Evolutionary conservation across 2,888 invertebrate species (phyloP), one percentile per base, ranked within the genome.

Genomic region (Pecten maximus): DNA sequence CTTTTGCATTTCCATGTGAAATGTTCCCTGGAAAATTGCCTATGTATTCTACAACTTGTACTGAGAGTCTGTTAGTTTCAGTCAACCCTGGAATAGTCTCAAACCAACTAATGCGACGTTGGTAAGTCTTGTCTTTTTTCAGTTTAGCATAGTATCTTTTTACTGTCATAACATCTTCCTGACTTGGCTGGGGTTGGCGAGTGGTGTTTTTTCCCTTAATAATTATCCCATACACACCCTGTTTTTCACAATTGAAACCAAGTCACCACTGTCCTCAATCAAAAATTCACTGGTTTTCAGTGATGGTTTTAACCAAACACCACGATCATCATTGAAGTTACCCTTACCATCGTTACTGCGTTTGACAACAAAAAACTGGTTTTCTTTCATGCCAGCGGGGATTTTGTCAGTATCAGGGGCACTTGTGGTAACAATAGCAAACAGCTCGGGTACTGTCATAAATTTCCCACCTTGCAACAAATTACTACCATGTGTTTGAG

Each of bases 81-180:
- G 39, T 48, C 16, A 88, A 48, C 39, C 89, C 88, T n/a, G 91
- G 89, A n/a, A 91, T 48, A 40, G 89, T 89, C 40, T 89, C n/a
- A 89, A 91, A 91, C 91, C 91, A 91, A 44, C 88, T 91, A 74
- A 89, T 88, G 19, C 54, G 74, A 8, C 50, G 87, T 88, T 91
- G 89, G 48, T 89, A 86, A 16, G 35, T 39, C 19, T 28, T 39
- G n/a, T 89, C 40, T 39, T 89, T 89, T 88, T 88, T 88, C n/a
- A 86, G 54, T 88, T 91, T 91, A 40, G 91, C 74, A 87, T 91
- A 74, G 35, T 91, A 91, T 12, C 91, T 16, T 60, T 60, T 60
- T n/a, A 60, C 60, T 60, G 23, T 3, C 60, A 60, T 4, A 16
- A 60, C 23, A 4, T n/a, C n/a, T n/a, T n/a, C n/a, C 0, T 4